A percentile compares a stretch with the other conserved stretches of the same genome.
Evolutionary conservation across 2,888 invertebrate genomes (phyloP).

Genomic region (Calephelis perditalis): DNA sequence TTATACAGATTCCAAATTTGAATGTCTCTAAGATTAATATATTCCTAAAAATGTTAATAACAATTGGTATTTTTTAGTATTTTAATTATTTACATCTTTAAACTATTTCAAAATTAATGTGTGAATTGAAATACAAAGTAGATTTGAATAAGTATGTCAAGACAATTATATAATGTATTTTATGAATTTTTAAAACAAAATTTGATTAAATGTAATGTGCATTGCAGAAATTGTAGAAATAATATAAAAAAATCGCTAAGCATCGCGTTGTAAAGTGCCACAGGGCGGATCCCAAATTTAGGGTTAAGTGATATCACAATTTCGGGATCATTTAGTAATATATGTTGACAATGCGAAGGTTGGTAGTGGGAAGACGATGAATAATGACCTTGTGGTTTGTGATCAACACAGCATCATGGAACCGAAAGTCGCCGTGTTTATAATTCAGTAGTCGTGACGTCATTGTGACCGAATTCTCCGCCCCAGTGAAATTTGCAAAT

Average conservation of each 20-base stretch:
- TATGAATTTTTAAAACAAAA: not conserved
- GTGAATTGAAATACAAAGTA: slow-evolving; percentile 1
- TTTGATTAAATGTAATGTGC: slow-evolving; percentile 5
- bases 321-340: slow-evolving; percentile 57
- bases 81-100: no score
- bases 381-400: slow-evolving; percentile 70
- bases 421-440: slow-evolving; percentile 64
- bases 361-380: slow-evolving; percentile 37
- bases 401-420: slow-evolving; percentile 57
- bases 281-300: slow-evolving; percentile 60
- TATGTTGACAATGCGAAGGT: slow-evolving; percentile 58
- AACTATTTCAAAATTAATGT: not conserved
- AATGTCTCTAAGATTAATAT: no score
- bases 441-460: slow-evolving; percentile 71
- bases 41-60: no score
- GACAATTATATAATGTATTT: slow-evolving; percentile 5
- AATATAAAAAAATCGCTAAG: slow-evolving; percentile 23
- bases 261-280: slow-evolving; percentile 33
- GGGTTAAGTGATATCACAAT: slow-evolving; percentile 34
- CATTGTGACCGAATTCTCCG: slow-evolving; percentile 62
- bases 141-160: slow-evolving; percentile 1
- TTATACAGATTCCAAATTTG: no score
- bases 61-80: no score
- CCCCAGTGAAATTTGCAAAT: slow-evolving; percentile 41
- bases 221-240: slow-evolving; percentile 17